Evolutionary conservation across 30 jellyfish, hydroid and myxozoan genomes (phyloP), one percentile per base, ranked within the genome.

Genomic region (Hydractinia symbiolongicarpus): DNA sequence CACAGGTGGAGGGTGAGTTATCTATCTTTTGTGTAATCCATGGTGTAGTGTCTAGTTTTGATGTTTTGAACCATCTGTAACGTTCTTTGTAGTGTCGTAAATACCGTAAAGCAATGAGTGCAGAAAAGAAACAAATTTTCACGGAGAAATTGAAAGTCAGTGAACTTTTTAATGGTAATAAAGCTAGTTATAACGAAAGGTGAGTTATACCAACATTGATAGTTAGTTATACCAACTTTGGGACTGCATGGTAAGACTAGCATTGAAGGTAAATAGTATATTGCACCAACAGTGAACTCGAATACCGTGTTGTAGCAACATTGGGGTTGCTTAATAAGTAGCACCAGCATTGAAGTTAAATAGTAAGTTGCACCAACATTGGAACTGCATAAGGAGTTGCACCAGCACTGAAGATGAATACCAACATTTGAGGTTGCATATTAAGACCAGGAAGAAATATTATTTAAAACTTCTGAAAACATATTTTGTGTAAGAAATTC

Each of bases 1-100:
- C 98, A 92, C 56, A 89, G 85, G 11, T 92, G 98, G 98, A 78
- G 98, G 85, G 98, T 92, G 44, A 77, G 98, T 55, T 60, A 4
- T 20, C 6, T 30, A 53, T 44, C 55, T 7, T 53, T 5, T 53
- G 7, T 72, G 10, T 10, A 52, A 52, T 15, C 2, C 44, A 30
- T 13, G 69, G 69, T 11, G 15, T 58, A 11, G 69, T 58, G 15
- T 16, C 19, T 13, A 3, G 69, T 58, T 58, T 13, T 58, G 15
- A 58, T 58, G 69, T 58, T 58, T 13, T 21, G 78, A 71, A 71
- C 40, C 40, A 9, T 11, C 5, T 15, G 60, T 53, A 6, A 5
- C 51, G 13, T 83, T 73, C 51, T 79, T 20, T 79, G 9, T 62
- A 85, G 95, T 85, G 95, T 85, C 73, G 83, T 15, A 84, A 79